Evolutionary conservation across 2,113 vertebrate genomes (phyloP).

Genomic region (Urocynchramus pylzowi): DNA sequence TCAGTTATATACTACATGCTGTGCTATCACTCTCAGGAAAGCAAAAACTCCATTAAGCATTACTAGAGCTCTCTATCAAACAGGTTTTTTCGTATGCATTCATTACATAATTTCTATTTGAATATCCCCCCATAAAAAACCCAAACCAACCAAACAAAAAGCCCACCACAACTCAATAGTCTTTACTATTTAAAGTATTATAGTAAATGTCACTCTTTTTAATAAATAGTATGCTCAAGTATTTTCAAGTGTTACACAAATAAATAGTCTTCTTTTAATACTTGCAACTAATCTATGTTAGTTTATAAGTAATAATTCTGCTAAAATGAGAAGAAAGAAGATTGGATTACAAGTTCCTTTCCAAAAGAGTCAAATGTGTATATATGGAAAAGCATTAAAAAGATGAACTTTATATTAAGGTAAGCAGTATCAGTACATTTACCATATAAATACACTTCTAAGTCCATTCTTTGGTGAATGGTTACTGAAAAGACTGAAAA

Average conservation of each 20-base stretch:
- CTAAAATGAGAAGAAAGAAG: constrained; percentile 22
- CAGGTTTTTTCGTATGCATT: background rate
- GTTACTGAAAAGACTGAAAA: constrained; percentile 43
- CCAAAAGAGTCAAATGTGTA: background rate
- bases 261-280: background rate
- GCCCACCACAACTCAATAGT: background rate
- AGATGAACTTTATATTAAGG: constrained; percentile 29
- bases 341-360: constrained; percentile 21
- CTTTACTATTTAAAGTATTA: background rate
- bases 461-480: constrained; percentile 47
- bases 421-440: constrained; percentile 52
- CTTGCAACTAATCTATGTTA: background rate
- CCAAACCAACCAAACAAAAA: background rate
- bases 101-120: background rate
- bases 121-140: background rate
- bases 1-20: background rate
- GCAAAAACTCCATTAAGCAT: background rate
- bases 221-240: background rate
- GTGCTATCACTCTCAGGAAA: background rate
- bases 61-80: background rate
- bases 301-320: constrained; percentile 16
- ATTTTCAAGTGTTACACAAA: background rate
- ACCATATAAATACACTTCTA: constrained; percentile 53
- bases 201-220: background rate
- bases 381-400: constrained; percentile 29